Base-by-base conservation (phyloP, 1,140 invertebrate species). In the Drosophila ogumai region DNA sequence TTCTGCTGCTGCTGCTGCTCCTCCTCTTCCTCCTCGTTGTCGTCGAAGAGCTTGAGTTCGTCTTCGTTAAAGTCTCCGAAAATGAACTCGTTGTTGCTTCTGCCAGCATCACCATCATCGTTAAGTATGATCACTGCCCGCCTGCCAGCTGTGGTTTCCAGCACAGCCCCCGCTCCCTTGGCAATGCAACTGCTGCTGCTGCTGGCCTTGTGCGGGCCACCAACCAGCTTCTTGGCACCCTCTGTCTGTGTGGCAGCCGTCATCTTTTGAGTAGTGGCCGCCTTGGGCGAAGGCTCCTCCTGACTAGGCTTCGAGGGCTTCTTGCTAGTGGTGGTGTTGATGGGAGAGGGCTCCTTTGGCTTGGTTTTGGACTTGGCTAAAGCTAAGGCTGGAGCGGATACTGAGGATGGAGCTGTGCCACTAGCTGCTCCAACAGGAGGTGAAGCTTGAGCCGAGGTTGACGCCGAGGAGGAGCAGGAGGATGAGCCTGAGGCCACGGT, bases 71-170 rank as follows among this genome's bases (percentile, higher is more conserved):
- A 92, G 28, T 92, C 92, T 9, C 92, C 92, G 41, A 92, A 92
- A 25, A 91, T 92, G 43, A 92, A 92, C 66, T 92, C 90, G 49
- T 90, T 92, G 50, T 82, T 77, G 54, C 36, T 72, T 44, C 75
- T 65, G 43, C 67, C 74, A n/a, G 65, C 66, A 19, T 76, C 82
- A 3, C 92, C 80, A 41, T 93, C 93, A 74, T 95, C 94, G 60
- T 95, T 94, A 63, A 95, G 77, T 55, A 95, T 93, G 52, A 95
- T 95, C 1, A 95, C 95, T 0, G 95, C 94, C 1, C 94, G 94
- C 44, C 94, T 92, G 31, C 56, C 52, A 28, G 36, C 73, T 36
- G 34, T 41, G 44, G 34, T 12, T 22, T 60, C 38, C 25, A 50
- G n/a, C 32, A 58, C 47, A 55, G 43, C 31, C 1, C 50, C 57